phyloP scores from a whole-genome alignment of 2,797 vertebrate species.

The Anolis apletophallus region DNA sequence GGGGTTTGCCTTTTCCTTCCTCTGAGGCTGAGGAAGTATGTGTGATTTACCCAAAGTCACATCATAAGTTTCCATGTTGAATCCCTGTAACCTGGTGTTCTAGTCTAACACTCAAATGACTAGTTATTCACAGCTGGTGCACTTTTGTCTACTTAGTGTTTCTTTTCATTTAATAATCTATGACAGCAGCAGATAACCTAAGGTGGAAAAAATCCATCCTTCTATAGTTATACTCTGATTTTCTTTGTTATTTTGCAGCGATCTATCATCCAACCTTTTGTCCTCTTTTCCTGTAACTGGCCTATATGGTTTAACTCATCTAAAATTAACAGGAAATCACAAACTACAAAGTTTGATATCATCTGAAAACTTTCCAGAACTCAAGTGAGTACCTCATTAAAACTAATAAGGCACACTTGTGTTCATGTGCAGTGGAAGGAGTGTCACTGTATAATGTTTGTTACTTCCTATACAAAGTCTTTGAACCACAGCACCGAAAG shows the following conservation, averaged over 20 bases:
- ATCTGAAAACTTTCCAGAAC: slow-evolving; percentile 89
- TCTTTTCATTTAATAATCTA: slow-evolving; percentile 36
- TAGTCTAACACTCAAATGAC: no score
- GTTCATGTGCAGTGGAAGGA: slow-evolving; percentile 75
- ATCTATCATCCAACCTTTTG: slow-evolving; percentile 93
- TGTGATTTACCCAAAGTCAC: no score
- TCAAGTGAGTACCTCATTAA: slow-evolving; percentile 86
- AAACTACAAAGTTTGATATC: slow-evolving; percentile 88
- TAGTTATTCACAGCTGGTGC: slow-evolving; percentile 5
- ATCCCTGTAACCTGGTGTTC: no score
- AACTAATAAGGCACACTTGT: slow-evolving; percentile 80
- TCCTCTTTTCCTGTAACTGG: slow-evolving; percentile 89
- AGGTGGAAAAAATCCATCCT: slow-evolving; percentile 31
- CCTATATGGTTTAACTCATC: slow-evolving; percentile 90
- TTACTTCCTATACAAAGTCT: slow-evolving; percentile 64
- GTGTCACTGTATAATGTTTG: slow-evolving; percentile 68
- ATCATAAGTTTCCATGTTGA: no score
- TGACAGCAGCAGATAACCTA: slow-evolving; percentile 38
- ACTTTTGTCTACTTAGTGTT: slow-evolving; percentile 33
- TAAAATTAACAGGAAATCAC: slow-evolving; percentile 92
- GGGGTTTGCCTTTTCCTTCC: no score
- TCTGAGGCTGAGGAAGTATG: no score
- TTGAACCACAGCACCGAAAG: slow-evolving; percentile 71
- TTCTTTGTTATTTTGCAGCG: slow-evolving; percentile 83
- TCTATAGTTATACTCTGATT: slow-evolving; percentile 58